A percentile compares a stretch with the other conserved stretches of the same genome.
phyloP scores from a whole-genome alignment of 2,113 vertebrate genomes.

The Brachyhypopomus occidentalis region DNA sequence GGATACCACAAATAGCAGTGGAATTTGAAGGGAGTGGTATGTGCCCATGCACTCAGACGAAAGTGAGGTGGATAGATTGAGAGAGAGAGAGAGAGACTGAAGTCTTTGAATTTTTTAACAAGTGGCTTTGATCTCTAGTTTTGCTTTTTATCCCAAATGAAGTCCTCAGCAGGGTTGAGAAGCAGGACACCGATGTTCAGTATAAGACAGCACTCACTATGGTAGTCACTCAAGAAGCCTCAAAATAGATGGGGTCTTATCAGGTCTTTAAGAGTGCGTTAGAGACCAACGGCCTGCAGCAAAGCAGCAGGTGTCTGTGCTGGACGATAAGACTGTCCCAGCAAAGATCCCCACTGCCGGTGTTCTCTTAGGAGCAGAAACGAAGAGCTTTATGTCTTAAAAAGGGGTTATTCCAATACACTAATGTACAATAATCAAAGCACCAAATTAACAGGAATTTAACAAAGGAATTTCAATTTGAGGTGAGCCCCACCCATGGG shows the following conservation, averaged over 20 bases:
- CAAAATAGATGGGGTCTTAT: constrained; percentile 2
- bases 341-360: constrained; percentile 9
- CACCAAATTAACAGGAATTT: background rate
- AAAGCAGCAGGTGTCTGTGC: constrained; percentile 42
- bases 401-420: background rate
- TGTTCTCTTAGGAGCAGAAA: background rate
- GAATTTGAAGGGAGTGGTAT: constrained; percentile 46
- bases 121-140: background rate
- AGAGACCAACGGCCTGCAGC: constrained; percentile 2
- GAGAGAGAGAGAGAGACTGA: background rate
- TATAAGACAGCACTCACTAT: background rate
- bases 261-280: constrained; percentile 20
- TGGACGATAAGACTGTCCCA: constrained; percentile 35
- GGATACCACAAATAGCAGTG: constrained; percentile 19
- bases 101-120: background rate
- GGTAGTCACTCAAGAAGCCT: background rate
- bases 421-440: background rate
- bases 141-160: background rate
- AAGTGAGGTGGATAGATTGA: background rate
- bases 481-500: background rate
- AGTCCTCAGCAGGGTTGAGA: background rate
- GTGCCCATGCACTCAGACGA: constrained; percentile 10
- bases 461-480: background rate
- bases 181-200: background rate
- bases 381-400: background rate